Conservation (phyloP, 2,888 invertebrate genomes). For the Phytoseiulus persimilis region DNA sequence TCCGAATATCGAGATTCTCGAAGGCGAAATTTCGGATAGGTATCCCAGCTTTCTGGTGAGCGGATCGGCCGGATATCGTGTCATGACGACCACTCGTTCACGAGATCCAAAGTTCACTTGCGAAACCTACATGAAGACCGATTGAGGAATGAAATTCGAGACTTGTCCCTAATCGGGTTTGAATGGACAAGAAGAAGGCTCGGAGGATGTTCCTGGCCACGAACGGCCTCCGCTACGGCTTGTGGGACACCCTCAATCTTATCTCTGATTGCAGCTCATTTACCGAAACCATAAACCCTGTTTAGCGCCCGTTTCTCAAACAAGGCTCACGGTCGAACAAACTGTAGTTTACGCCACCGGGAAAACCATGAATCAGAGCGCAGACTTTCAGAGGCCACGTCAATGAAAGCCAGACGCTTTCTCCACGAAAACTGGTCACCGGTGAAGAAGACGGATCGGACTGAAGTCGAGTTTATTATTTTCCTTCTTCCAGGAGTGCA, state of each 20-base stretch:
- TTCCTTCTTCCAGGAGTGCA: slow-evolving; percentile 58
- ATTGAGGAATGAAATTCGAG: neutral
- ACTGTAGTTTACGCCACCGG: neutral
- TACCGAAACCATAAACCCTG: neutral
- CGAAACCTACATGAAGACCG: too few relatives aligned
- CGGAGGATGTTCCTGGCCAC: neutral
- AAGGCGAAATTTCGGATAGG: too few relatives aligned
- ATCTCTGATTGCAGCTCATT: neutral
- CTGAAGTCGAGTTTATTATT: neutral
- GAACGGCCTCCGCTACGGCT: neutral
- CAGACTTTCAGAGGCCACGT: too few relatives aligned
- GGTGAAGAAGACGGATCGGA: neutral
- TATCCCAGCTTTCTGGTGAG: too few relatives aligned
- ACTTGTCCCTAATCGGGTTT: neutral
- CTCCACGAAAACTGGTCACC: neutral
- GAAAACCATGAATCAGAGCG: too few relatives aligned
- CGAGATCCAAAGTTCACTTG: too few relatives aligned
- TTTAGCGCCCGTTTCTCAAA: neutral
- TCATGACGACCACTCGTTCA: too few relatives aligned
- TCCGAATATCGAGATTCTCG: too few relatives aligned
- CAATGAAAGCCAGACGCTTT: too few relatives aligned
- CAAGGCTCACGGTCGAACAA: neutral
- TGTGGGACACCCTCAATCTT: neutral
- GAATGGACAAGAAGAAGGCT: neutral
- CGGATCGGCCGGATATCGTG: too few relatives aligned